phyloP scores from a whole-genome alignment of 1,140 invertebrate species.

The Trissolcus basalis region DNA sequence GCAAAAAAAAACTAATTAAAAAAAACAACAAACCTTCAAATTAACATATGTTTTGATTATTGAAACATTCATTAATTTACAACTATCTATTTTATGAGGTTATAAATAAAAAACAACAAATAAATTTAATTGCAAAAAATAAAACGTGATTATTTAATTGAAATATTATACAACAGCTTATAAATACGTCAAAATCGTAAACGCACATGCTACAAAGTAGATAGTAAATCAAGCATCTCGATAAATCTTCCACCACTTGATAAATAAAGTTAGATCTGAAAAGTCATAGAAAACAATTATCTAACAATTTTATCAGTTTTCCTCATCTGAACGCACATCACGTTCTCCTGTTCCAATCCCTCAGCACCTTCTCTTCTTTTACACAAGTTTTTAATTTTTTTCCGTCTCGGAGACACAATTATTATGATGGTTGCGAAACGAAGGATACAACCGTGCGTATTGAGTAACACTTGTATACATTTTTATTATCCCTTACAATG shows the following conservation, averaged over 20 bases:
- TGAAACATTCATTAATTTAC: no score
- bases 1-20: no score
- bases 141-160: neutral
- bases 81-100: no score
- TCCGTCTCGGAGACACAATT: conserved; percentile 11
- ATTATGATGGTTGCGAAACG: conserved; percentile 41
- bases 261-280: conserved; percentile 15
- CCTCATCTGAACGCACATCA: conserved; percentile 25
- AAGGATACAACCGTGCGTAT: conserved; percentile 46
- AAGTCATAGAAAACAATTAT: conserved; percentile 38
- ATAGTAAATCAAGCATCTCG: conserved; percentile 36
- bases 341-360: conserved; percentile 15
- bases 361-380: conserved; percentile 20
- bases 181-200: no score
- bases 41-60: no score
- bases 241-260: conserved; percentile 31
- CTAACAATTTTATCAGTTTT: conserved; percentile 44
- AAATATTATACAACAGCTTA: no score
- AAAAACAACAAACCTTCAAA: no score
- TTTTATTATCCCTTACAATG: conserved; percentile 44
- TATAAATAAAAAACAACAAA: no score
- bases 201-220: no score
- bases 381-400: conserved; percentile 17
- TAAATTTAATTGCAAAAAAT: neutral
- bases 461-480: conserved; percentile 41